Evolutionary conservation across 2,888 invertebrate genomes (phyloP), one percentile per base, ranked within the genome.

Genomic region (Heliconius erato): DNA sequence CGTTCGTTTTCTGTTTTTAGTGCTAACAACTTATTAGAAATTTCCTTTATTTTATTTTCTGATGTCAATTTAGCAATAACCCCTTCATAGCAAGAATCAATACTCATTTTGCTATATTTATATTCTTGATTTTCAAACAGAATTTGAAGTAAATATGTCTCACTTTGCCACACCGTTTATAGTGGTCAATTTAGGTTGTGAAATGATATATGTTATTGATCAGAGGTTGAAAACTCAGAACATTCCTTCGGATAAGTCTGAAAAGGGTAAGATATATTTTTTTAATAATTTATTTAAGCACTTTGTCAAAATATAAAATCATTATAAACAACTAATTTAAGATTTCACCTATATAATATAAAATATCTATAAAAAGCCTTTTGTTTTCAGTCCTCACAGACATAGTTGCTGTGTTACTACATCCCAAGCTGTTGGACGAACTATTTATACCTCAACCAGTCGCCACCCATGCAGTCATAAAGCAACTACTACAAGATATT

Each of bases 191-290:
- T 96, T 99, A 89, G 99, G 99, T 63, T 99, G 99, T 85, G 99
- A 99, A 96, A 99, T 99, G 99, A 95, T 99, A 85, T 99, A 98
- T 91, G 98, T 99, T 83, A 97, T 99, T 87, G 98, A 99, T 87
- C 99, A 99, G 91, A 96, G 99, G 87, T 94, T 99, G 84, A 97
- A 97, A 90, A 98, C 99, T 71, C 99, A 99, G 93, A 97, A 97
- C 90, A 97, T 98, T 84, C 94, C 97, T 12, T 89, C 94, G 82
- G 97, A 98, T 83, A 98, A 98, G 92, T 97, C 98, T 79, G 96
- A 97, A 89, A 97, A 97, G 97, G 98, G 98, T 97, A 92, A 94
- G 95, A 88, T 74, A 49, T 44, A 16, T 28, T 26, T 65, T 72
- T 63, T 76, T 26, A 40, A 72, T 72, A 49, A 49, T 72, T 19